Evolutionary conservation across 2,113 vertebrate species (phyloP).

Genomic region (Daubentonia madagascariensis): DNA sequence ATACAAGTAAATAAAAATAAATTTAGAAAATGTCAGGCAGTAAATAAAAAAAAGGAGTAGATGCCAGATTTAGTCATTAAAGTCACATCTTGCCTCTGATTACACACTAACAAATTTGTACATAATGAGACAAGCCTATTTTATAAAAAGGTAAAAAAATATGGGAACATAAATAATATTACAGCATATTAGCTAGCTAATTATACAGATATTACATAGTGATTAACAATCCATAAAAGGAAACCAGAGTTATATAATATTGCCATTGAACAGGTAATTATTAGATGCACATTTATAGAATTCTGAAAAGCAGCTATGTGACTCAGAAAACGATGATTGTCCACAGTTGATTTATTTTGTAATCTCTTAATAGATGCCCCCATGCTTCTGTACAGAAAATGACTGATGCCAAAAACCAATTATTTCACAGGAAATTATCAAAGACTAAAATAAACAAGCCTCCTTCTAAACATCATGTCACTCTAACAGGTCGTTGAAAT

Average conservation of each 20-base stretch:
- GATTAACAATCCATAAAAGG: background rate
- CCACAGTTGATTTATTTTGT: background rate
- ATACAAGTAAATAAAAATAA: background rate
- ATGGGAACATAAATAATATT: background rate
- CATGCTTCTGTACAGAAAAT: background rate
- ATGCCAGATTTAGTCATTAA: background rate
- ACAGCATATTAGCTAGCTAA: background rate
- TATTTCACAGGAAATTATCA: constrained; percentile 42
- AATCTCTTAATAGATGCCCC: background rate
- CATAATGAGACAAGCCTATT: background rate
- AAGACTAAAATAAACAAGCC: background rate
- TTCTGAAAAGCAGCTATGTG: constrained; percentile 3
- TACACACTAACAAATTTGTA: background rate
- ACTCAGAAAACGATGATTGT: background rate
- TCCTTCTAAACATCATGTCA: constrained; percentile 10
- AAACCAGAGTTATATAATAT: background rate
- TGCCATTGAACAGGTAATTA: background rate
- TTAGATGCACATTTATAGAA: constrained; percentile 2
- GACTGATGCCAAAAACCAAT: background rate
- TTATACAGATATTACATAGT: background rate
- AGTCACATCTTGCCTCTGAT: background rate
- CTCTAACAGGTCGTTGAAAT: background rate
- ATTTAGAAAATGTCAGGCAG: background rate
- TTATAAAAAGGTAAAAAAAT: background rate
- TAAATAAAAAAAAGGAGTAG: background rate